phyloP scores from a whole-genome alignment of 2,113 vertebrate species.

The Grallaria varia region DNA sequence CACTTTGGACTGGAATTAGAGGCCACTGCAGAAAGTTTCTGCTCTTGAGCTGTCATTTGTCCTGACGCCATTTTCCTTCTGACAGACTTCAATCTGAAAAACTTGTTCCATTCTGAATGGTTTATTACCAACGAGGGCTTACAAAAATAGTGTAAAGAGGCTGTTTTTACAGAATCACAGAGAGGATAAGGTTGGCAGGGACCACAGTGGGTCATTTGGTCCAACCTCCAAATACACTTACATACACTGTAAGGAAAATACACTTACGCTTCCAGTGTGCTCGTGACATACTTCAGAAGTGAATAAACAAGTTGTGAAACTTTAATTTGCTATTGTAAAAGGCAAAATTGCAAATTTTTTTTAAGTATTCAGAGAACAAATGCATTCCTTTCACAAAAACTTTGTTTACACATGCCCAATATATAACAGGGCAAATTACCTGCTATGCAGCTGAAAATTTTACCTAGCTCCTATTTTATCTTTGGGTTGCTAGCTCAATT shows the following conservation, averaged over 20 bases:
- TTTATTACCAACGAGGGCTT: not conserved
- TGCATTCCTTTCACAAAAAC: not conserved
- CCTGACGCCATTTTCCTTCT: not conserved
- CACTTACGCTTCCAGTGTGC: not conserved
- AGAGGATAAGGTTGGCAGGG: not conserved
- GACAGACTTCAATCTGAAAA: not conserved
- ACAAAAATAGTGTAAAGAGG: not conserved
- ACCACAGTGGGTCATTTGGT: not conserved
- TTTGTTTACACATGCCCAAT: not conserved
- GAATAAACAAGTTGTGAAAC: not conserved
- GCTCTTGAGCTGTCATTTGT: not conserved
- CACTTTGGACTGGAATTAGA: not conserved
- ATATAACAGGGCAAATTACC: not conserved
- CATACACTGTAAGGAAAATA: not conserved
- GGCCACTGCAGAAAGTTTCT: not conserved
- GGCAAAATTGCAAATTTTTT: fast-evolving
- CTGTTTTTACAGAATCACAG: not conserved
- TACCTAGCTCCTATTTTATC: not conserved
- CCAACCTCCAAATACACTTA: not conserved
- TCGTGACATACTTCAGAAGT: not conserved
- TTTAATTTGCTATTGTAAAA: not conserved
- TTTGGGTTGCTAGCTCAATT: not conserved
- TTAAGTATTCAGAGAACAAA: not conserved
- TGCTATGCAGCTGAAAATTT: not conserved
- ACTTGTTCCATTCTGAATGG: not conserved